Evolutionary conservation across 2,888 invertebrate genomes (phyloP).

Genomic region (Tinea trinotella): DNA sequence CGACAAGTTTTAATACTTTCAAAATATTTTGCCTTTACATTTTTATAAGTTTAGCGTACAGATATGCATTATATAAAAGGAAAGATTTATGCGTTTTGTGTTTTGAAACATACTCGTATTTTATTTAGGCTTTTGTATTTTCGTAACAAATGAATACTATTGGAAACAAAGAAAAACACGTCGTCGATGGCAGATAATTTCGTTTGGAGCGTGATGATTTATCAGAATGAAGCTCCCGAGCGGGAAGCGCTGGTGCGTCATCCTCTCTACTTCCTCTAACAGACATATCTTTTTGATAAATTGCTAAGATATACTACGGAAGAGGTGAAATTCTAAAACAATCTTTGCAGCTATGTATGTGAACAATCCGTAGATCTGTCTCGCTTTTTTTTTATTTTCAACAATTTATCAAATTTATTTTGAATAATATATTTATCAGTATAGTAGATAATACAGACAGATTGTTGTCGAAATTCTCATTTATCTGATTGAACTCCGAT

Average conservation of each 20-base stretch:
- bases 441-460: background rate
- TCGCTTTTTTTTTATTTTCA: background rate
- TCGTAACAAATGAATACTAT: background rate
- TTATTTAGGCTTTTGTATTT: conserved; percentile 2
- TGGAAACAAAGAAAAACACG: conserved; percentile 36
- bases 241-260: conserved; percentile 42
- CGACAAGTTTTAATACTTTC: conserved; percentile 51
- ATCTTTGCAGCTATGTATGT: conserved; percentile 10
- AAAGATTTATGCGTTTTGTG: background rate
- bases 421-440: no score
- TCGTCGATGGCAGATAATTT: conserved; percentile 47
- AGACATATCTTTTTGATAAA: conserved; percentile 55
- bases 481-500: conserved; percentile 17
- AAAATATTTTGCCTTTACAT: conserved; percentile 32
- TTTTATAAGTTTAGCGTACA: background rate
- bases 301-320: conserved; percentile 45
- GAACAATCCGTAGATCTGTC: background rate
- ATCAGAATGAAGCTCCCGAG: conserved; percentile 36
- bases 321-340: conserved; percentile 42
- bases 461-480: conserved; percentile 1
- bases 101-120: background rate
- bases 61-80: background rate
- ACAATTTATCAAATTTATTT: background rate
- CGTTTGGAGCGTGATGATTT: conserved; percentile 53
- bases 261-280: conserved; percentile 40